phyloP scores from a whole-genome alignment of 2,888 invertebrate species.

The Amblyjoppa proteus region DNA sequence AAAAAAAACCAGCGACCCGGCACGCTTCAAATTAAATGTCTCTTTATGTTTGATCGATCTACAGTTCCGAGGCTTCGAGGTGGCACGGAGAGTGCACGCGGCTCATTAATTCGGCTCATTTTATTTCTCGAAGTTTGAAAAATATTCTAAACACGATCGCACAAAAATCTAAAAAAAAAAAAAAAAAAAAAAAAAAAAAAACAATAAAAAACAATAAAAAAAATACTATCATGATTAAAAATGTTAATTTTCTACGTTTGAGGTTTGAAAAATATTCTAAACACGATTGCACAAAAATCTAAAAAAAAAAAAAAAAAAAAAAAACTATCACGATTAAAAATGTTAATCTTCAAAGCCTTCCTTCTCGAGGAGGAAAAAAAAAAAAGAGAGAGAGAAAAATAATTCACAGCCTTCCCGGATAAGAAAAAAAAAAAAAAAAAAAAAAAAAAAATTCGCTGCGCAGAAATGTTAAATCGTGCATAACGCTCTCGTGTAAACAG shows the following conservation, averaged over 20 bases:
- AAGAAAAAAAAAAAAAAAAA: not conserved
- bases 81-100: slow-evolving; percentile 47
- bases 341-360: too few relatives aligned
- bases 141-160: too few relatives aligned
- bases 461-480: slow-evolving; percentile 40
- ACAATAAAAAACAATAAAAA: too few relatives aligned
- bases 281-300: too few relatives aligned
- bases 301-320: too few relatives aligned
- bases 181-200: too few relatives aligned
- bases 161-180: too few relatives aligned
- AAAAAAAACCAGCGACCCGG: slow-evolving; percentile 11
- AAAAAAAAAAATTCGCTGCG: not conserved
- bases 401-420: not conserved
- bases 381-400: not conserved
- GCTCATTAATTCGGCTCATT: slow-evolving; percentile 24
- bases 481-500: slow-evolving; percentile 28
- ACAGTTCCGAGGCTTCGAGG: not conserved
- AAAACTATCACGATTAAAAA: too few relatives aligned
- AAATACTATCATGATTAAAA: too few relatives aligned
- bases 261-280: too few relatives aligned
- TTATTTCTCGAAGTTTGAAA: too few relatives aligned
- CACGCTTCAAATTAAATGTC: slow-evolving; percentile 39
- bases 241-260: too few relatives aligned
- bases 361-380: not conserved
- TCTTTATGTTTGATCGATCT: slow-evolving; percentile 22